These are phyloP conservation scores for Corapipo altera DNA, from an alignment of 2,113 vertebrate species.

Conservation along the genomic window DNA sequence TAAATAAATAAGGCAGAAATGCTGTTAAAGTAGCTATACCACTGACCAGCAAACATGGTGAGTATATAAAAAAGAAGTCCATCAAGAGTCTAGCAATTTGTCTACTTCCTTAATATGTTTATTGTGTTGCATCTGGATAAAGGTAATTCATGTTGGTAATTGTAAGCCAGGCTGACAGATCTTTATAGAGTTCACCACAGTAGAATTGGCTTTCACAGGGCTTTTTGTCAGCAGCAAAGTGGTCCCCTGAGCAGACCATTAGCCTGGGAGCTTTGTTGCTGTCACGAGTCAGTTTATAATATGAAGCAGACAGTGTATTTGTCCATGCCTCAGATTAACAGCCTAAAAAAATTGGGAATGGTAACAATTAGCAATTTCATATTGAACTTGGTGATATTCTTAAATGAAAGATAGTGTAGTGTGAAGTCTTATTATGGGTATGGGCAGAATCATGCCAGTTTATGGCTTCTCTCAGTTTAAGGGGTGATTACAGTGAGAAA, in stretches of 20 bases:
- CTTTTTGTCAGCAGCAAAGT: slow-evolving; percentile 3
- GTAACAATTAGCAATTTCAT: not conserved
- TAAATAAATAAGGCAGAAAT: slow-evolving; percentile 67
- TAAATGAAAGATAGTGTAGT: not conserved
- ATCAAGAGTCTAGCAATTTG: slow-evolving; percentile 15
- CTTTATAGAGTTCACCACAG: slow-evolving; percentile 10
- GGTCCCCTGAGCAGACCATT: slow-evolving; percentile 23
- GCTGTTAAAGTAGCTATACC: slow-evolving; percentile 13
- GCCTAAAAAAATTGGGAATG: not conserved
- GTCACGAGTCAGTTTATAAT: not conserved
- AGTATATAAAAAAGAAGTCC: slow-evolving; percentile 56
- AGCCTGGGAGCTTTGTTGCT: not conserved
- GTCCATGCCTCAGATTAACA: not conserved
- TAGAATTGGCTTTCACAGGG: not conserved
- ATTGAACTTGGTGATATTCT: not conserved
- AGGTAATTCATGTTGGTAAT: slow-evolving; percentile 46
- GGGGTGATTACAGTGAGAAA: not conserved
- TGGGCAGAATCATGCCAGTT: not conserved
- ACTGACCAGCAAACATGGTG: slow-evolving; percentile 9
- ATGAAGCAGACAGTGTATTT: not conserved
- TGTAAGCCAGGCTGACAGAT: slow-evolving; percentile 19
- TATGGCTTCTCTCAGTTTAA: not conserved
- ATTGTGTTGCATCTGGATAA: slow-evolving; percentile 47
- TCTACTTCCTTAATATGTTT: slow-evolving; percentile 58
- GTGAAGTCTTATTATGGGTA: not conserved